Evolutionary conservation across 2,888 invertebrate genomes (phyloP).

Genomic region (Masnerella sp.): DNA sequence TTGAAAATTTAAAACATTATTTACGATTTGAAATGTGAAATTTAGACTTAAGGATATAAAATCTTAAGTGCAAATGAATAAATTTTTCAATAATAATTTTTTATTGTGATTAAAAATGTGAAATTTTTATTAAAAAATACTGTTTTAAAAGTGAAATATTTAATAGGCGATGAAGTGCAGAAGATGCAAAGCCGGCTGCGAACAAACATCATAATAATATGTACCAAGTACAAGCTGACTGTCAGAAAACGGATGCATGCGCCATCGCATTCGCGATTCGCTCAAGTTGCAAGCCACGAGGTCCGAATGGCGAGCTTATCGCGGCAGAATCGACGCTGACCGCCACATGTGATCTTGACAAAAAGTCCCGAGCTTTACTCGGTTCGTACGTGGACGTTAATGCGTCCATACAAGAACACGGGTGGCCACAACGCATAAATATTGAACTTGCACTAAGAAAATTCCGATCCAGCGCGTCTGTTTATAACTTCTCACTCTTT

Average conservation of each 20-base stretch:
- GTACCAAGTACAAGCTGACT: conserved; percentile 31
- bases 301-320: conserved; percentile 71
- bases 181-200: conserved; percentile 4
- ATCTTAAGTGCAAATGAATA: too few species aligned
- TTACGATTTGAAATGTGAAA: too few species aligned
- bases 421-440: conserved; percentile 57
- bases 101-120: background rate
- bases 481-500: too few species aligned
- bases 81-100: background rate
- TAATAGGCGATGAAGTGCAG: conserved; percentile 2
- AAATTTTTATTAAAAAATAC: too few species aligned
- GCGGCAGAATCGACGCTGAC: conserved; percentile 72
- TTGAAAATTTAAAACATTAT: too few species aligned
- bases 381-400: conserved; percentile 21
- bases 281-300: conserved; percentile 71
- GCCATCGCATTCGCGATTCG: conserved; percentile 75
- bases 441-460: conserved; percentile 57
- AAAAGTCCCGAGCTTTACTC: conserved; percentile 65
- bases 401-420: conserved; percentile 35
- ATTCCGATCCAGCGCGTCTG: conserved; percentile 31
- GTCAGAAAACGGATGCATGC: conserved; percentile 72
- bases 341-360: conserved; percentile 72
- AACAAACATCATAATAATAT: conserved; percentile 37
- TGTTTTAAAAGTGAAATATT: background rate
- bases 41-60: too few species aligned